Percentiles rank a stretch among this genome's conserved stretches.
These are phyloP conservation scores for Pseudochromis fuscus DNA, from an alignment of 2,797 vertebrate genomes.

Conservation along the genomic window DNA sequence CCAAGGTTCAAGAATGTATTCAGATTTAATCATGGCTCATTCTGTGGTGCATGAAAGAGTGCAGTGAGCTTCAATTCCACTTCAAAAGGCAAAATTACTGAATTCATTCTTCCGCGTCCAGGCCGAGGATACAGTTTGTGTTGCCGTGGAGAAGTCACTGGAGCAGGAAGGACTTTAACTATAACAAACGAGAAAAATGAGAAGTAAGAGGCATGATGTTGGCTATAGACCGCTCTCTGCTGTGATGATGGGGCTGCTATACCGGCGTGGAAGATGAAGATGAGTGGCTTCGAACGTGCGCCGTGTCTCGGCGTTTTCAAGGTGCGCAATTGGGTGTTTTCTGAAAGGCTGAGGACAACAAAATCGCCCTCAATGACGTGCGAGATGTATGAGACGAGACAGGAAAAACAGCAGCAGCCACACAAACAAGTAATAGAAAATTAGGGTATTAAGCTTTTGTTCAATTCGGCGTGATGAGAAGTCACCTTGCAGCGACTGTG, in stretches of 20 bases:
- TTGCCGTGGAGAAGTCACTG: conserved; percentile 64
- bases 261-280: conserved; percentile 24
- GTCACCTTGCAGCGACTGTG: conserved; percentile 2
- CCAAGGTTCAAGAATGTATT: conserved; percentile 77
- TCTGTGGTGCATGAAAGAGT: conserved; percentile 68
- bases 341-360: not conserved
- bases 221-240: conserved; percentile 26
- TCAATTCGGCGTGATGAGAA: not conserved
- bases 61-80: conserved; percentile 78
- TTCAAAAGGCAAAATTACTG: conserved; percentile 80
- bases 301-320: conserved; percentile 19
- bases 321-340: not conserved
- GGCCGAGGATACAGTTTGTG: conserved; percentile 67
- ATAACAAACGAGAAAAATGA: conserved; percentile 60
- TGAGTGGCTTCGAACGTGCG: conserved; percentile 11
- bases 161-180: conserved; percentile 65
- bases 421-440: conserved; percentile 1
- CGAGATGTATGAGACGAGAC: not conserved
- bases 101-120: conserved; percentile 70
- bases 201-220: conserved; percentile 47
- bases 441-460: not conserved
- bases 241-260: conserved; percentile 25
- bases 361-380: not conserved
- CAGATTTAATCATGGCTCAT: conserved; percentile 79
- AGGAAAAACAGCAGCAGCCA: conserved; percentile 1